Evolutionary conservation across 1,140 invertebrate species (phyloP).

Genomic region (Drosophila rhopaloa): DNA sequence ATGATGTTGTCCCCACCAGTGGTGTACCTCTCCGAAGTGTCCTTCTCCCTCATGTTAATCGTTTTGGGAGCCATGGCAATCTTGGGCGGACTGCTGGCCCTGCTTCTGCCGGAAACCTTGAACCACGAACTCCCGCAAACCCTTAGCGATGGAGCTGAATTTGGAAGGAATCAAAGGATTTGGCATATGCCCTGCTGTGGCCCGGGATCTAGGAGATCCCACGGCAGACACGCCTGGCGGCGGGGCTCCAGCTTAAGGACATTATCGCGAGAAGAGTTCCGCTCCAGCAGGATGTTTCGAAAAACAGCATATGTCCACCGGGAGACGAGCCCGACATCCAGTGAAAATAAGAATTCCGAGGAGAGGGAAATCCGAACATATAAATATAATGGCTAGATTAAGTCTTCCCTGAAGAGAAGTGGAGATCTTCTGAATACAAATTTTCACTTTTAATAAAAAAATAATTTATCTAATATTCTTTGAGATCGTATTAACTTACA

Average conservation of each 20-base stretch:
- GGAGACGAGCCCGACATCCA: not conserved
- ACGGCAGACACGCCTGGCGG: slow-evolving; percentile 25
- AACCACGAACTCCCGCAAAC: slow-evolving; percentile 93
- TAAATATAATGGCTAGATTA: not conserved
- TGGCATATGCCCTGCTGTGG: slow-evolving; percentile 91
- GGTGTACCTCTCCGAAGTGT: slow-evolving; percentile 90
- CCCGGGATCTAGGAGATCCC: slow-evolving; percentile 1
- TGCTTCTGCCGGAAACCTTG: slow-evolving; percentile 93
- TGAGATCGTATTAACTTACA: no score
- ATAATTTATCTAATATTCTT: no score
- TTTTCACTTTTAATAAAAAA: no score
- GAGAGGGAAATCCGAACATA: slow-evolving; percentile 19
- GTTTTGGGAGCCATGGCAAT: slow-evolving; percentile 91
- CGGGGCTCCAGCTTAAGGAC: slow-evolving; percentile 62
- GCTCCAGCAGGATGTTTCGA: slow-evolving; percentile 66
- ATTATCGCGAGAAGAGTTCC: slow-evolving; percentile 86
- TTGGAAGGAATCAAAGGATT: slow-evolving; percentile 90
- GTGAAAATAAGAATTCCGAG: not conserved
- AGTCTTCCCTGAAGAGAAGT: no score
- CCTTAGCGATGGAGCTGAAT: slow-evolving; percentile 92
- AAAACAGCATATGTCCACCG: not conserved
- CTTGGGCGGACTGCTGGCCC: slow-evolving; percentile 89
- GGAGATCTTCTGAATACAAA: no score
- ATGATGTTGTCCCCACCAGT: slow-evolving; percentile 93
- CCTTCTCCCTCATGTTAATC: slow-evolving; percentile 89